A percentile compares a stretch with the other conserved stretches of the same genome.
phyloP scores from a whole-genome alignment of 2,888 invertebrate genomes.

The Chrysolina americana region DNA sequence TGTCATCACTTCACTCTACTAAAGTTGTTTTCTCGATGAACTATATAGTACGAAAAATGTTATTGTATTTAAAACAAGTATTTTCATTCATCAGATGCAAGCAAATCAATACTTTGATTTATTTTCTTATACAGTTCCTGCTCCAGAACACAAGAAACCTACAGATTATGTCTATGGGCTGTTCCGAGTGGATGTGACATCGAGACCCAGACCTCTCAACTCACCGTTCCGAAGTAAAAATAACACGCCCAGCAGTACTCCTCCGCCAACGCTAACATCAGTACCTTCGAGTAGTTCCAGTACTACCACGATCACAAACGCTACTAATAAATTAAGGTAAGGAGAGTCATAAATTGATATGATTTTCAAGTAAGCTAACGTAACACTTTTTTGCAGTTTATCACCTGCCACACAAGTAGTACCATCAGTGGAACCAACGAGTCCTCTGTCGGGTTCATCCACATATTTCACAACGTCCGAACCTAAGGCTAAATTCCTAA shows the following conservation, averaged over 20 bases:
- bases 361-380: neutral
- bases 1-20: too few species aligned
- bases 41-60: too few species aligned
- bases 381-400: conserved; percentile 49
- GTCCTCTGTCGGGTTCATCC: conserved; percentile 75
- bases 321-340: conserved; percentile 58
- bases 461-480: conserved; percentile 79
- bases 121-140: conserved; percentile 71
- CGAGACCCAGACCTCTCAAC: conserved; percentile 69
- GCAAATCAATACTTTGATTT: neutral
- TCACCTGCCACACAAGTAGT: conserved; percentile 43
- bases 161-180: conserved; percentile 80
- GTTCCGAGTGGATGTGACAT: conserved; percentile 74
- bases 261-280: conserved; percentile 62
- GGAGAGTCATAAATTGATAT: conserved; percentile 5
- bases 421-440: conserved; percentile 66
- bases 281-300: conserved; percentile 50
- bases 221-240: conserved; percentile 67
- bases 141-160: conserved; percentile 78
- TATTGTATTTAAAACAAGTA: too few species aligned
- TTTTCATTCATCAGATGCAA: too few species aligned
- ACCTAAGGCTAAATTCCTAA: conserved; percentile 77
- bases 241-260: conserved; percentile 64
- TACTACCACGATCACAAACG: conserved; percentile 35
- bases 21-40: too few species aligned